Evolutionary conservation across 2,113 vertebrate species (phyloP).

Genomic region (Dermatemys mawii): DNA sequence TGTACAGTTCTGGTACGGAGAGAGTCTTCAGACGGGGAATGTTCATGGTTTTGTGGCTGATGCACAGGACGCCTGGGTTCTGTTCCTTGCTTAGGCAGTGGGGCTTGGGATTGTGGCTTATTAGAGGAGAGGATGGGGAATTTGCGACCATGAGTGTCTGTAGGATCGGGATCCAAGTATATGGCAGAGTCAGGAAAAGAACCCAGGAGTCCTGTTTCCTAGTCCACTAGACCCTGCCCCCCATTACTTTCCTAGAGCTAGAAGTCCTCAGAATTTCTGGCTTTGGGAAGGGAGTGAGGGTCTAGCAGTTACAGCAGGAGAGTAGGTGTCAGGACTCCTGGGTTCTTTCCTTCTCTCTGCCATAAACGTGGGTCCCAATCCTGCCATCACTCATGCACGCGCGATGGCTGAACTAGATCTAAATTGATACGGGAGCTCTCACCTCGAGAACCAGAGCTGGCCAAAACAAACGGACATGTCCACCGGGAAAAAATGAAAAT

Average conservation of each 20-base stretch:
- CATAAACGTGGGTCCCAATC: background rate
- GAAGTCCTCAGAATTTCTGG: background rate
- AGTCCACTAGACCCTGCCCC: background rate
- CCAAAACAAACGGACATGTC: too few species aligned
- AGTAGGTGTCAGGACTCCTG: background rate
- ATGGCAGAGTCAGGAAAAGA: background rate
- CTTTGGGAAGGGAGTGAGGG: background rate
- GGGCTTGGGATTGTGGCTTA: background rate
- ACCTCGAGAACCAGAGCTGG: too few species aligned
- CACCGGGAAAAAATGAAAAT: too few species aligned
- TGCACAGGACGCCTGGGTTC: background rate
- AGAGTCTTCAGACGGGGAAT: background rate
- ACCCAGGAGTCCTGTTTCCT: background rate
- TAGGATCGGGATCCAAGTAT: background rate
- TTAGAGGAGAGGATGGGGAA: background rate
- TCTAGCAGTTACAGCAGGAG: too few species aligned
- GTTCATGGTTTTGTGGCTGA: background rate
- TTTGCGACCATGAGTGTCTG: background rate
- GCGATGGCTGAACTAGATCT: background rate
- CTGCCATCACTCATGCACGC: background rate
- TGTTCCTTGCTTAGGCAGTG: background rate
- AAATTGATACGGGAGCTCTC: too few species aligned
- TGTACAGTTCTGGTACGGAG: background rate
- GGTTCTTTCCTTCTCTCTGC: background rate
- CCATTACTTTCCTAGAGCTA: background rate